phyloP scores from a whole-genome alignment of 2,888 invertebrate species.

The Sycophila texana region DNA sequence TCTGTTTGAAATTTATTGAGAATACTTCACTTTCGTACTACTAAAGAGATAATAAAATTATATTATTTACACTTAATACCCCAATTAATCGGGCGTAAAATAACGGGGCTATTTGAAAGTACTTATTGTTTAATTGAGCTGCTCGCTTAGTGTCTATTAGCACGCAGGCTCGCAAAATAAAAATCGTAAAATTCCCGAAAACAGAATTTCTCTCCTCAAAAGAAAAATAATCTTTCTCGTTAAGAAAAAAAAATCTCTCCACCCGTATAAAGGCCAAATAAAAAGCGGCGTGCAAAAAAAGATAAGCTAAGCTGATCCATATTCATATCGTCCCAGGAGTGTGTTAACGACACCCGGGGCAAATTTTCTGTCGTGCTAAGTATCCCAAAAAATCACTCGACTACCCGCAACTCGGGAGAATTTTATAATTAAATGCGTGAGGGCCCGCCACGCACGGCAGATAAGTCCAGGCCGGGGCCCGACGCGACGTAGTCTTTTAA shows the following conservation, averaged over 20 bases:
- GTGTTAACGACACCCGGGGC: constrained; percentile 29
- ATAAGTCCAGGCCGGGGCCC: constrained; percentile 20
- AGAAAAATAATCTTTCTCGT: background rate
- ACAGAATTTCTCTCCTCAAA: background rate
- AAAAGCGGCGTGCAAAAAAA: background rate
- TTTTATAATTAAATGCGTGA: constrained; percentile 49
- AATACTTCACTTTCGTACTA: no score
- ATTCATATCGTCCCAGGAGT: constrained; percentile 29
- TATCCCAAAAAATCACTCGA: constrained; percentile 42
- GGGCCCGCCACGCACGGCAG: constrained; percentile 5
- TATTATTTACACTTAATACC: no score
- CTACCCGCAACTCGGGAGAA: constrained; percentile 15
- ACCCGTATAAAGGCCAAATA: background rate
- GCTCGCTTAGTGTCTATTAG: no score
- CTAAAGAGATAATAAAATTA: no score
- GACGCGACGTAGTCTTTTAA: constrained; percentile 39
- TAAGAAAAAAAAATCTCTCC: background rate
- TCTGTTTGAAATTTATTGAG: no score
- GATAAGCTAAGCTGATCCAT: constrained; percentile 25
- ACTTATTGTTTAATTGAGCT: no score
- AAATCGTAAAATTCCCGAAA: constrained; percentile 3
- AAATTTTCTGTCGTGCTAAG: constrained; percentile 50
- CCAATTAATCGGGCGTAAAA: no score
- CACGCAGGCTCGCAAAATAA: no score
- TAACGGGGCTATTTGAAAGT: no score